Evolutionary conservation across 2,888 invertebrate genomes (phyloP).

Genomic region (Dendrolimus houi): DNA sequence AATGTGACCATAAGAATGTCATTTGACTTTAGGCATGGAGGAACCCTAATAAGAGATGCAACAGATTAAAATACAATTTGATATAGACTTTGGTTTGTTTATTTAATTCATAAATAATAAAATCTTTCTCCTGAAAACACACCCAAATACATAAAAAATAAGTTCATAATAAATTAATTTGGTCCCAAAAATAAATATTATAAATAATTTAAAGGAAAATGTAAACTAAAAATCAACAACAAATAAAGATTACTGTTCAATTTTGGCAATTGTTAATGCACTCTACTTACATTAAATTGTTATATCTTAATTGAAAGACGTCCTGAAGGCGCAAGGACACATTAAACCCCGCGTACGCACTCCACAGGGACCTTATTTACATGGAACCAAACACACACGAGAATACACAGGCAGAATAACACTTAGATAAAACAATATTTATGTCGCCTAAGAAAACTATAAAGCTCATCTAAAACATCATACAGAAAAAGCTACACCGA

Average conservation of each 20-base stretch:
- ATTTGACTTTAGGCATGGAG: no score
- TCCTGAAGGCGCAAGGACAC: slow-evolving; percentile 50
- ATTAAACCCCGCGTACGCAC: slow-evolving; percentile 25
- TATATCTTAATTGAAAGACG: slow-evolving; percentile 67
- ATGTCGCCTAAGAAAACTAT: slow-evolving; percentile 58
- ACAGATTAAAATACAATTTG: slow-evolving; percentile 59
- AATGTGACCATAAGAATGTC: no score
- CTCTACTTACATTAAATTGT: slow-evolving; percentile 60
- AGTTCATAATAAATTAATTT: slow-evolving; percentile 74
- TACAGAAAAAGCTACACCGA: slow-evolving; percentile 48
- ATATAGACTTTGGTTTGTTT: slow-evolving; percentile 75
- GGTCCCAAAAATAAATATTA: slow-evolving; percentile 73
- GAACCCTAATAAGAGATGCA: slow-evolving; percentile 5
- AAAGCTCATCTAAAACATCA: slow-evolving; percentile 58
- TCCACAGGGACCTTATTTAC: slow-evolving; percentile 43
- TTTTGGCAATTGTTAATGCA: slow-evolving; percentile 72
- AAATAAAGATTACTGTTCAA: slow-evolving; percentile 69
- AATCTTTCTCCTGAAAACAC: slow-evolving; percentile 65
- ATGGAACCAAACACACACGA: slow-evolving; percentile 49
- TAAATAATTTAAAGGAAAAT: slow-evolving; percentile 60
- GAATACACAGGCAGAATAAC: slow-evolving; percentile 48
- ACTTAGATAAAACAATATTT: slow-evolving; percentile 48
- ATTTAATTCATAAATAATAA: slow-evolving; percentile 71
- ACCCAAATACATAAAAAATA: slow-evolving; percentile 65
- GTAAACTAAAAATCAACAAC: slow-evolving; percentile 60